phyloP scores from a whole-genome alignment of 2,888 invertebrate genomes.

The Acrobasis consociella region DNA sequence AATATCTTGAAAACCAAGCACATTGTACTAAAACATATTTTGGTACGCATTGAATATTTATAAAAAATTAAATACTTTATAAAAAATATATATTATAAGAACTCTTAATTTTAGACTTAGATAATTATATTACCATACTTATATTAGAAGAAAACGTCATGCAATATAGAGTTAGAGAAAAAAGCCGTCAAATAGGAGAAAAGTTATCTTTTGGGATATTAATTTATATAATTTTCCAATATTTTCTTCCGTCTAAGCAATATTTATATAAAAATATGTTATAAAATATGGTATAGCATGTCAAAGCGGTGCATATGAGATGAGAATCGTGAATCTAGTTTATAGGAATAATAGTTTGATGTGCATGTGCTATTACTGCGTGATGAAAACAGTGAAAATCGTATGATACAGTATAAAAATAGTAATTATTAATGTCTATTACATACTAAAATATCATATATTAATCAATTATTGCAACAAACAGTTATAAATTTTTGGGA shows the following conservation, averaged over 20 bases:
- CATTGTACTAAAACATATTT: background rate
- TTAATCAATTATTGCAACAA: too few species aligned
- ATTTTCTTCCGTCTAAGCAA: background rate
- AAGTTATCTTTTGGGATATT: background rate
- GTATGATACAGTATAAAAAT: too few species aligned
- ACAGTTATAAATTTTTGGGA: too few species aligned
- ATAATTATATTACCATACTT: background rate
- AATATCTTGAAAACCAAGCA: background rate
- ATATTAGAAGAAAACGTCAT: background rate
- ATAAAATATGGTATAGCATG: constrained; percentile 1
- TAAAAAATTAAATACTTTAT: background rate
- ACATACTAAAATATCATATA: too few species aligned
- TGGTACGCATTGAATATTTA: background rate
- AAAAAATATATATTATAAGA: background rate
- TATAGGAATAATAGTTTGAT: constrained; percentile 5
- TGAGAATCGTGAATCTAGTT: background rate
- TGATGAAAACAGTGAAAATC: too few species aligned
- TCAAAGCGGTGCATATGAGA: constrained; percentile 16
- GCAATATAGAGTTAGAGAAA: background rate
- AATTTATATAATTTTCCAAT: background rate
- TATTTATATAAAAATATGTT: background rate
- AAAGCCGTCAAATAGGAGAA: background rate
- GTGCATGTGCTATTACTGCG: background rate
- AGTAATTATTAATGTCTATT: too few species aligned
- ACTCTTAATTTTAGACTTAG: background rate